These are phyloP conservation scores for Marmota monax DNA, from an alignment of 2,113 vertebrate genomes.

Conservation along the genomic window DNA sequence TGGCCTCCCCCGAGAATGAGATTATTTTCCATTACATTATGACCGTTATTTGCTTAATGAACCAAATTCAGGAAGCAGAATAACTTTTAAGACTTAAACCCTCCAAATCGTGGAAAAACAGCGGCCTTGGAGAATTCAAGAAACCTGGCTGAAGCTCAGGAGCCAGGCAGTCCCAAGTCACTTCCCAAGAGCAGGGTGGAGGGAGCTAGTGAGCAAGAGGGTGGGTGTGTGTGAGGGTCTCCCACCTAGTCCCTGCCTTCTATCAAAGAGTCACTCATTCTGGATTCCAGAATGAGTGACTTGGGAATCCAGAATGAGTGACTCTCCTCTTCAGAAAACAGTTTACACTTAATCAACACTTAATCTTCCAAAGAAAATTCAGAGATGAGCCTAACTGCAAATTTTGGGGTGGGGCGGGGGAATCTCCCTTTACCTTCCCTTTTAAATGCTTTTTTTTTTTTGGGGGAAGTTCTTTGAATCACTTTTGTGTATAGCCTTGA, in stretches of 20 bases:
- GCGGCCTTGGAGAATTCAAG: background rate
- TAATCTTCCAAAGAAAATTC: slow-evolving; percentile 38
- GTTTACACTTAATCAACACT: background rate
- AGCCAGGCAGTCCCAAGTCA: background rate
- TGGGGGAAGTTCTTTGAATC: slow-evolving; percentile 58
- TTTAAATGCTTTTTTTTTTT: background rate
- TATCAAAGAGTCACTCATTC: background rate
- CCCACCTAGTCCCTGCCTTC: too few species aligned
- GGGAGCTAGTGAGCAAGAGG: background rate
- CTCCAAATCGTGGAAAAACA: slow-evolving; percentile 33
- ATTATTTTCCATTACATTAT: slow-evolving; percentile 70
- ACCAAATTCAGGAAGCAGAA: slow-evolving; percentile 75
- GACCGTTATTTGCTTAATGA: slow-evolving; percentile 79
- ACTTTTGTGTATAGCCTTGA: slow-evolving; percentile 69
- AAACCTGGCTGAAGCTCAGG: background rate
- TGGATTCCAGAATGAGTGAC: too few species aligned
- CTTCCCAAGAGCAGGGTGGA: background rate
- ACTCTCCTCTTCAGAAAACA: background rate
- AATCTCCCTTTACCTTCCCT: background rate
- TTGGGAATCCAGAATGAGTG: background rate
- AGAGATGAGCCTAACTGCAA: background rate
- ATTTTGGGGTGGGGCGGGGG: background rate
- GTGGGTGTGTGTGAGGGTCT: too few species aligned
- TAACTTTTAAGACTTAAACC: slow-evolving; percentile 58
- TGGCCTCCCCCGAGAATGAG: slow-evolving; percentile 60